Conservation (phyloP, 30 jellyfish, hydroid and myxozoan species). For the Sanderia malayensis region DNA sequence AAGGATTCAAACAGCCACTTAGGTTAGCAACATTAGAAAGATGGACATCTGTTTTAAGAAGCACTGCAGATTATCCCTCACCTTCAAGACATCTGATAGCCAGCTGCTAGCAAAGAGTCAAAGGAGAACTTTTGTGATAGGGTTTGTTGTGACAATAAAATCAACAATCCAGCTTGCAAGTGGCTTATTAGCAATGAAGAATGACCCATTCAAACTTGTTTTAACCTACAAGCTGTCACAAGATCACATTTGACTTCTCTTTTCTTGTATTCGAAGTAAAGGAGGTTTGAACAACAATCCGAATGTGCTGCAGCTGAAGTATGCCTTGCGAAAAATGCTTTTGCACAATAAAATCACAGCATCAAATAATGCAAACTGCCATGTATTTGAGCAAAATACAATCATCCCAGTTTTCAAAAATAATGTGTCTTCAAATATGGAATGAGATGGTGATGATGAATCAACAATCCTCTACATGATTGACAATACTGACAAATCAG, state of each 20-base stretch:
- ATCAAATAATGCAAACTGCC: constrained; percentile 44
- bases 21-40: not conserved
- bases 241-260: constrained; percentile 28
- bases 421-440: no score
- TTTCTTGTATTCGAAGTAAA: constrained; percentile 26
- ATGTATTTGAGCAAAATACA: constrained; percentile 22
- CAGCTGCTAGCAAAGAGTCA: constrained; percentile 6
- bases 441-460: not conserved
- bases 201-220: constrained; percentile 12
- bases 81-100: constrained; percentile 23
- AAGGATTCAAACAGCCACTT: constrained; percentile 14
- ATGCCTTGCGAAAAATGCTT: constrained; percentile 33
- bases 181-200: not conserved
- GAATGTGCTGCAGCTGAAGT: constrained; percentile 25
- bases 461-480: not conserved
- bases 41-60: constrained; percentile 10
- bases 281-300: constrained; percentile 27
- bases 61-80: constrained; percentile 28
- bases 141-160: constrained; percentile 14
- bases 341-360: constrained; percentile 31
- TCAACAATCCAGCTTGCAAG: constrained; percentile 3
- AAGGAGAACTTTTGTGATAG: constrained; percentile 25
- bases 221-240: constrained; percentile 38
- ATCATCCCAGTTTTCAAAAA: constrained; percentile 2
- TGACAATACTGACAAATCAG: not conserved